Evolutionary conservation across 2,113 vertebrate species (phyloP), one percentile per base, ranked within the genome.

Genomic region (Eleginops maclovinus): DNA sequence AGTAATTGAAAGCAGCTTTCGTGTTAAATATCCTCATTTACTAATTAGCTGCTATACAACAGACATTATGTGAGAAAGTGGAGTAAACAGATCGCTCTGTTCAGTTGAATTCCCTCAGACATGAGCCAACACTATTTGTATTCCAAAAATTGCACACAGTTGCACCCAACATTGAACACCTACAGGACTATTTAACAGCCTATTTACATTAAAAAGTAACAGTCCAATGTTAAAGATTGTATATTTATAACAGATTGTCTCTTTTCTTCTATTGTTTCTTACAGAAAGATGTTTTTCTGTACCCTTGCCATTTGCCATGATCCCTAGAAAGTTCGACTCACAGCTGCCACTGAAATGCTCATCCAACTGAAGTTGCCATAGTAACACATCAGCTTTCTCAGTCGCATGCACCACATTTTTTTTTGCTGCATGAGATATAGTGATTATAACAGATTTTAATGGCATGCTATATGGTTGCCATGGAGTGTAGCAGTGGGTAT

Each of bases 311-410:
- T 69, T 2, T 56, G 44, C 15, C 15, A 41, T 41, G 51, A 72
- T 74, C 60, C 54, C 24, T 22, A 14, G 31, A 49, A 82, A 86
- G 54, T 65, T 63, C 13, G 21, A 51, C 64, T 64, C 53, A 31
- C 47, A 53, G 75, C 61, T 72, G 61, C 75, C 72, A 66, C 69
- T 67, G 66, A 63, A 63, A 75, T 60, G 71, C 41, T 84, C 71
- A 47, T 73, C 56, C 61, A 79, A 82, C 70, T 72, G 58, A 85
- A 59, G 76, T 89, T 90, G 78, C 83, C 83, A 90, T 85, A 83
- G 87, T 55, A 88, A 91, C 87, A 88, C 77, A 81, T 78, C 81
- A 71, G 72, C 62, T 86, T 77, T 66, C 47, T 66, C 43, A 67
- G 66, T 65, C 65, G 62, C 24, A n/a, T 49, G 59, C 22, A 51